Conservation (phyloP, 2,797 vertebrate genomes). For the Sarcophilus harrisii region DNA sequence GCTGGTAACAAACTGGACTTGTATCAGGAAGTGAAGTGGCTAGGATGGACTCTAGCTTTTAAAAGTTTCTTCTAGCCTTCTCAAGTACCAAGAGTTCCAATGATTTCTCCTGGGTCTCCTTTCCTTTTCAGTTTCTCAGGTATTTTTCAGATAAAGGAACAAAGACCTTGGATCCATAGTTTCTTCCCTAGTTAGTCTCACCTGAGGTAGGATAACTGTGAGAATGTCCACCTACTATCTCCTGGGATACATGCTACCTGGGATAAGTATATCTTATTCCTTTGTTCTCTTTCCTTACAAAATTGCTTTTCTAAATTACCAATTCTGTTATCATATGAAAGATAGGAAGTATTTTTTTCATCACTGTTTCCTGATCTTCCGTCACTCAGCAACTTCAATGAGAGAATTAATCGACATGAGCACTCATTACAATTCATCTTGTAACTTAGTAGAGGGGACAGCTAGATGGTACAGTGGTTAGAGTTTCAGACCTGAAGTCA, state of each 20-base stretch:
- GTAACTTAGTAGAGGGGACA: neutral
- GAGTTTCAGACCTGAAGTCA: neutral
- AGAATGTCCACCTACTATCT: neutral
- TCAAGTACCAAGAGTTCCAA: neutral
- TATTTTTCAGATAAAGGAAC: neutral
- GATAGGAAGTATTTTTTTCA: neutral
- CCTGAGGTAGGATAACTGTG: neutral
- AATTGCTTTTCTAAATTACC: neutral
- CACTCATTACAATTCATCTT: neutral
- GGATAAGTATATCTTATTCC: neutral
- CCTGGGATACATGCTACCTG: too few relatives aligned
- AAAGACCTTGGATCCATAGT: neutral
- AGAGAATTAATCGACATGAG: neutral
- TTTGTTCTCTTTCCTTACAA: neutral
- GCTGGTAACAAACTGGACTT: too few relatives aligned
- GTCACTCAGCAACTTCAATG: neutral
- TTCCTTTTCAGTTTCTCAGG: neutral
- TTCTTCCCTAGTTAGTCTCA: neutral
- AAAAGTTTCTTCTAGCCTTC: neutral
- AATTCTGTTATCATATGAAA: neutral
- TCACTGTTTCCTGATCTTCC: neutral
- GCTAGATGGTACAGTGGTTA: neutral
- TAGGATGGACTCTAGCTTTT: neutral
- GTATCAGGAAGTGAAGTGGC: accelerated
- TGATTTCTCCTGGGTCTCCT: neutral